phyloP scores from a whole-genome alignment of 2,888 invertebrate species.

The Yponomeuta plumbellus region DNA sequence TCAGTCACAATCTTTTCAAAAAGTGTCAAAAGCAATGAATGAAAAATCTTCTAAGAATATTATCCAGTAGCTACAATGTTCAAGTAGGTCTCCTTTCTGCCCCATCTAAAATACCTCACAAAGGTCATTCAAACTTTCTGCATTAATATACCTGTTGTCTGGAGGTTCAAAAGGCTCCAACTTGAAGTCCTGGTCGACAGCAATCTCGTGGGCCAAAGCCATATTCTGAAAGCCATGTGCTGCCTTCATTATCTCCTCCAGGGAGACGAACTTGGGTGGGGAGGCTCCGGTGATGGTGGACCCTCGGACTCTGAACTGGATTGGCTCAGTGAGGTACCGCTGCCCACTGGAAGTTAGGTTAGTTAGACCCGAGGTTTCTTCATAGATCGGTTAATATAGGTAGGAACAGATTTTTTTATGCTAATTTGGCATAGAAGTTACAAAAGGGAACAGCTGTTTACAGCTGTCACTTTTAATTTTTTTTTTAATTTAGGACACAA shows the following conservation, averaged over 20 bases:
- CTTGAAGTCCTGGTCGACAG: slow-evolving; percentile 94
- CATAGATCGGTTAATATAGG: too few relatives aligned
- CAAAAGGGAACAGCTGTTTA: too few relatives aligned
- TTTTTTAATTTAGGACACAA: too few relatives aligned
- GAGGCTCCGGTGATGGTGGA: slow-evolving; percentile 81
- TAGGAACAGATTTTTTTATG: background rate
- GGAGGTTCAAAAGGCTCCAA: slow-evolving; percentile 88
- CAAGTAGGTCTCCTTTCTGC: too few relatives aligned
- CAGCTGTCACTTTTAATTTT: too few relatives aligned
- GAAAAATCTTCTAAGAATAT: too few relatives aligned
- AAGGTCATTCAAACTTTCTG: too few relatives aligned
- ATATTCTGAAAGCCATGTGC: slow-evolving; percentile 93
- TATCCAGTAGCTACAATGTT: too few relatives aligned
- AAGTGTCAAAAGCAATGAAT: too few relatives aligned
- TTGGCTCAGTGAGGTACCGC: slow-evolving; percentile 59
- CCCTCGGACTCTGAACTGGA: slow-evolving; percentile 77
- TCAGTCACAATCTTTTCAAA: too few relatives aligned
- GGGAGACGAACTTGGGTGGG: slow-evolving; percentile 88
- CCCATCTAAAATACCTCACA: too few relatives aligned
- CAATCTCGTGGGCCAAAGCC: slow-evolving; percentile 97
- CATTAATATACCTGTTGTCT: slow-evolving; percentile 77
- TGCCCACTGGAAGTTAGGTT: slow-evolving; percentile 29
- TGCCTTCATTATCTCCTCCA: slow-evolving; percentile 93
- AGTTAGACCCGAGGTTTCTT: background rate
- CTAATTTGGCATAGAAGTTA: background rate